phyloP scores from a whole-genome alignment of 2,113 vertebrate species.

The Trichechus manatus region DNA sequence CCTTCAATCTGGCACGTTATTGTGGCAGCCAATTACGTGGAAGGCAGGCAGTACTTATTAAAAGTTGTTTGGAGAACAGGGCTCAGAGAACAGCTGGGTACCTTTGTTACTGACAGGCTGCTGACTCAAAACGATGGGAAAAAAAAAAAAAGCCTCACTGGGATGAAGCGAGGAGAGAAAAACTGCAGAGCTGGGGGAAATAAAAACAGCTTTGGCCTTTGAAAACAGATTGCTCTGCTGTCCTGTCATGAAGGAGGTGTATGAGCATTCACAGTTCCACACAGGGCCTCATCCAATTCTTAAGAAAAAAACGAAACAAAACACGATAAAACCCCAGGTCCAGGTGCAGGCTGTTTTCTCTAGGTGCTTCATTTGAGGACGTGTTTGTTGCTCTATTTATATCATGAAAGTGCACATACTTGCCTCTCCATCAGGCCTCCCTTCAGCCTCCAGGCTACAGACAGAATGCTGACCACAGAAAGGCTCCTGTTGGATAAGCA shows the following conservation, averaged over 20 bases:
- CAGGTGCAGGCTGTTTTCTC: slow-evolving; percentile 63
- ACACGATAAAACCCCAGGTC: slow-evolving; percentile 33
- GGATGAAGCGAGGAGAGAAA: slow-evolving; percentile 71
- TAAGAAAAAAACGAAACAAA: background rate
- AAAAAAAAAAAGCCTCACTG: background rate
- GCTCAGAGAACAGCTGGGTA: slow-evolving; percentile 64
- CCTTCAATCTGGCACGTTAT: slow-evolving; percentile 1
- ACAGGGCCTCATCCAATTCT: slow-evolving; percentile 39
- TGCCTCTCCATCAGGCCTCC: background rate
- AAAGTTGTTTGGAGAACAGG: slow-evolving; percentile 64
- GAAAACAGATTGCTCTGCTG: slow-evolving; percentile 70
- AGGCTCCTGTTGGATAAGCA: background rate
- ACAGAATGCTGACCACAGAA: background rate
- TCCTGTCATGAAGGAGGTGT: slow-evolving; percentile 51
- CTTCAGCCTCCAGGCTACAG: background rate
- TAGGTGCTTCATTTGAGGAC: background rate
- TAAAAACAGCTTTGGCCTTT: slow-evolving; percentile 64
- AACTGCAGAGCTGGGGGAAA: background rate
- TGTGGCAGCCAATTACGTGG: background rate
- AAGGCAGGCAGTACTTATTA: slow-evolving; percentile 43
- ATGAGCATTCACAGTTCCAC: background rate
- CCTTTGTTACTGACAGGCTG: slow-evolving; percentile 46
- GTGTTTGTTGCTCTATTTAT: slow-evolving; percentile 17
- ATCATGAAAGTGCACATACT: background rate
- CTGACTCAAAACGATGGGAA: slow-evolving; percentile 58